Conservation (phyloP, 2,888 invertebrate genomes). For the Helleia helle region DNA sequence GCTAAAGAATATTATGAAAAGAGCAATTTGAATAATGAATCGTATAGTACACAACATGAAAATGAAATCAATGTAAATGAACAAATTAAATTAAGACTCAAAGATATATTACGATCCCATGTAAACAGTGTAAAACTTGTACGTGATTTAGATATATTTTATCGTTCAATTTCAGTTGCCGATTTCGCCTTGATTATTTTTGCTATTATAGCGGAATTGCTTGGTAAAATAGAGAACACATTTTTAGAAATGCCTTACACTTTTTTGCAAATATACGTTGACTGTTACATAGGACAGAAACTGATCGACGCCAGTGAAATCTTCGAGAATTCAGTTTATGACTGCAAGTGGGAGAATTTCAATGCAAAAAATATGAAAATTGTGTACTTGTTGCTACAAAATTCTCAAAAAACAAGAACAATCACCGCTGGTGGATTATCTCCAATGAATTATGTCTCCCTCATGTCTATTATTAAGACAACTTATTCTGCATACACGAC, state of each 20-base stretch:
- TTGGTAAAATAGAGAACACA: constrained; percentile 43
- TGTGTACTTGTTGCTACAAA: constrained; percentile 38
- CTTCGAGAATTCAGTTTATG: constrained; percentile 40
- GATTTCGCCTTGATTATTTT: constrained; percentile 35
- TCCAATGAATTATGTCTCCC: constrained; percentile 31
- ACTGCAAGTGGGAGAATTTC: constrained; percentile 49
- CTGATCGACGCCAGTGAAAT: constrained; percentile 36
- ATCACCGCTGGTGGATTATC: constrained; percentile 45
- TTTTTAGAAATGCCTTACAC: constrained; percentile 38
- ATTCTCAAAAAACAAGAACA: constrained; percentile 37
- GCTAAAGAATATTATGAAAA: constrained; percentile 21
- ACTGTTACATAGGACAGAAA: constrained; percentile 43
- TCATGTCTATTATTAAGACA: constrained; percentile 38
- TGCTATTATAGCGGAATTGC: constrained; percentile 37
- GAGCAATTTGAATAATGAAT: constrained; percentile 1
- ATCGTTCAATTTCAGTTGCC: constrained; percentile 33
- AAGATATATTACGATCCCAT: constrained; percentile 31
- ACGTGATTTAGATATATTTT: constrained; percentile 29
- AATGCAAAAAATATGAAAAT: constrained; percentile 37
- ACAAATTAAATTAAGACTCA: constrained; percentile 28
- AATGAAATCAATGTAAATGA: constrained; percentile 25
- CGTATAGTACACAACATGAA: background rate
- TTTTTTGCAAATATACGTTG: constrained; percentile 36
- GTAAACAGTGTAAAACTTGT: constrained; percentile 28
- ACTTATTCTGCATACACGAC: constrained; percentile 48